Evolutionary conservation across 1,140 invertebrate species (phyloP), one percentile per base, ranked within the genome.

Genomic region (Dreissena polymorpha): DNA sequence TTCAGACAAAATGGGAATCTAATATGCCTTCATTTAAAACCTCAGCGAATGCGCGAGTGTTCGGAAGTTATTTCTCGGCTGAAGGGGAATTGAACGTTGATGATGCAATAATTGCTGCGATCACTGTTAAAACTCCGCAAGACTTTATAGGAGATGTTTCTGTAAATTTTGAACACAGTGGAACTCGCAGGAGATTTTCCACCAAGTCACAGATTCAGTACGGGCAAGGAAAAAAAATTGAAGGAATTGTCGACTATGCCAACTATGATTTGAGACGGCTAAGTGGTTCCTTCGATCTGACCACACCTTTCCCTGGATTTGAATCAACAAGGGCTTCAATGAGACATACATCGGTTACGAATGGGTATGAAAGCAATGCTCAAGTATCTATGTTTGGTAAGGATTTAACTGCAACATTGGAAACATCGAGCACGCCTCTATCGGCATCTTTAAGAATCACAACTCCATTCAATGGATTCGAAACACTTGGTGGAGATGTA

Each of bases 301-400:
- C 67, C 60, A 84, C 82, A 21, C 82, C 82, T 16, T 84, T 84
- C 64, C 68, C 23, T 14, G 63, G 51, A 16, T 84, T 69, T 49
- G 74, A 77, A 50, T 51, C 57, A 5, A 84, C 64, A 14, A 64
- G 77, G 63, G 49, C 60, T 0, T 73, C 73, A 68, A 53, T 74
- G 25, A 39, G 73, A 50, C 70, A 78, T 74, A 57, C 25, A 51
- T 18, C 72, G 69, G 23, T 68, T 23, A 21, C 76, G 55, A 50
- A 70, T 60, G 29, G 83, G 14, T 81, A 72, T 53, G 70, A 72
- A 72, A 64, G 78, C 39, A 50, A 72, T 70, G 55, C 55, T 13
- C 64, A 78, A 23, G 10, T 70, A 14, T 67, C 29, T 69, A 51
- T 70, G 6, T 83, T 64, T 60, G 53, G 81, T n/a, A 87, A 18